These are phyloP conservation scores for Lasiurus borealis DNA, from an alignment of 2,113 vertebrate genomes.

Conservation along the genomic window DNA sequence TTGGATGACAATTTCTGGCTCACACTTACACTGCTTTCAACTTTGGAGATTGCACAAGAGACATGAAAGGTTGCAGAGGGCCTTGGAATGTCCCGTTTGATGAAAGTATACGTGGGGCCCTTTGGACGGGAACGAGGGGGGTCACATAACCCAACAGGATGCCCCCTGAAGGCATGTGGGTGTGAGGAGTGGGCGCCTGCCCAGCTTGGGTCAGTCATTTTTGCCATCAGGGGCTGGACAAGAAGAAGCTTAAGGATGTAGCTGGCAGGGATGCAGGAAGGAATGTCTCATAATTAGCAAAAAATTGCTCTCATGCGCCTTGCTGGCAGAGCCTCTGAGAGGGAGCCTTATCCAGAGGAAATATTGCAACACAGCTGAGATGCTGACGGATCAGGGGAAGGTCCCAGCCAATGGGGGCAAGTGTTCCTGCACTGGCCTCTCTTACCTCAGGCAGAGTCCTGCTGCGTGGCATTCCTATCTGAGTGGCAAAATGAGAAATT, in stretches of 20 bases:
- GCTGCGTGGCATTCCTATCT: conserved; percentile 1
- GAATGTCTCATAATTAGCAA: conserved; percentile 84
- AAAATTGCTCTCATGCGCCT: conserved; percentile 75
- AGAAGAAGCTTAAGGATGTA: conserved; percentile 77
- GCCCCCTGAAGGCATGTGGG: conserved; percentile 78
- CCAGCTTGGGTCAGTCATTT: conserved; percentile 76
- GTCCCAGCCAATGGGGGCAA: neutral
- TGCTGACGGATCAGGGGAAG: neutral
- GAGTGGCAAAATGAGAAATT: conserved; percentile 57
- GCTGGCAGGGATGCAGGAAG: conserved; percentile 79
- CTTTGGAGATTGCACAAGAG: conserved; percentile 83
- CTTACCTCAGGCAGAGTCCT: neutral
- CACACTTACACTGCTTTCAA: conserved; percentile 81
- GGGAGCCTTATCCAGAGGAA: conserved; percentile 58
- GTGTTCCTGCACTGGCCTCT: neutral
- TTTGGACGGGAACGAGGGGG: conserved; percentile 48
- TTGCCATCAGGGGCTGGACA: conserved; percentile 73
- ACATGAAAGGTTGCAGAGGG: conserved; percentile 81
- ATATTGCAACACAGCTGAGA: conserved; percentile 40
- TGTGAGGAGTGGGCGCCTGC: neutral
- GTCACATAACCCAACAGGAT: conserved; percentile 75
- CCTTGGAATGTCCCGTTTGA: conserved; percentile 84
- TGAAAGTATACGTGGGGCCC: conserved; percentile 80
- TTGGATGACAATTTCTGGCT: conserved; percentile 81
- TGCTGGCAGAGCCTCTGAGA: conserved; percentile 82